These are phyloP conservation scores for Sinosuthora webbiana DNA, from an alignment of 2,113 vertebrate species.

Conservation along the genomic window DNA sequence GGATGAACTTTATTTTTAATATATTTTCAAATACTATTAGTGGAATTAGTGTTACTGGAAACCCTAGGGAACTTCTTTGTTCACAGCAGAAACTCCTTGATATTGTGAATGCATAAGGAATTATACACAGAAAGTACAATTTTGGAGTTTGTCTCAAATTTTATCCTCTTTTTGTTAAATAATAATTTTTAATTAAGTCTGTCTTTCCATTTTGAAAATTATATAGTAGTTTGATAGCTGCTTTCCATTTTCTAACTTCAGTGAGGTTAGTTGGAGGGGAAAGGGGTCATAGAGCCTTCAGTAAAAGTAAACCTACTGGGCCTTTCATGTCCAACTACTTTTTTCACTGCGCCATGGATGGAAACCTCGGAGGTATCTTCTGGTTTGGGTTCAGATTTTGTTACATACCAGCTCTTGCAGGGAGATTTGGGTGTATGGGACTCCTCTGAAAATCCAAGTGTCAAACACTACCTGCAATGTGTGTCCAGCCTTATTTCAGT, in stretches of 20 bases:
- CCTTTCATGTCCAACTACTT: neutral
- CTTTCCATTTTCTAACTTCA: neutral
- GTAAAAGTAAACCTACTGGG: neutral
- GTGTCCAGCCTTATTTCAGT: neutral
- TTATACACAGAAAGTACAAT: neutral
- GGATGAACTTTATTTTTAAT: neutral
- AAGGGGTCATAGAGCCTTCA: neutral
- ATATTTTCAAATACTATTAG: neutral
- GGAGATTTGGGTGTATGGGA: neutral
- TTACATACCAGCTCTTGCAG: neutral
- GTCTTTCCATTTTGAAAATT: neutral
- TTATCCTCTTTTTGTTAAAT: neutral
- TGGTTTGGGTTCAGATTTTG: neutral
- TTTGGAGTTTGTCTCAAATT: neutral
- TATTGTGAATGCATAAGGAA: neutral
- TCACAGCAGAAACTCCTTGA: neutral
- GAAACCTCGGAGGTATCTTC: neutral
- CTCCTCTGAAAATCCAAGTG: neutral
- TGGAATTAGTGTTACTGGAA: neutral
- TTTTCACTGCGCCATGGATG: fast-evolving
- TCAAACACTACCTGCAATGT: neutral
- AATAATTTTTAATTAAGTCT: neutral
- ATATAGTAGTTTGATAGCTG: neutral
- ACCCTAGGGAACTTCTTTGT: neutral
- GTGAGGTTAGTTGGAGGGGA: neutral